Evolutionary conservation across 2,888 invertebrate genomes (phyloP).

Genomic region (Pristionchus maxplancki): DNA sequence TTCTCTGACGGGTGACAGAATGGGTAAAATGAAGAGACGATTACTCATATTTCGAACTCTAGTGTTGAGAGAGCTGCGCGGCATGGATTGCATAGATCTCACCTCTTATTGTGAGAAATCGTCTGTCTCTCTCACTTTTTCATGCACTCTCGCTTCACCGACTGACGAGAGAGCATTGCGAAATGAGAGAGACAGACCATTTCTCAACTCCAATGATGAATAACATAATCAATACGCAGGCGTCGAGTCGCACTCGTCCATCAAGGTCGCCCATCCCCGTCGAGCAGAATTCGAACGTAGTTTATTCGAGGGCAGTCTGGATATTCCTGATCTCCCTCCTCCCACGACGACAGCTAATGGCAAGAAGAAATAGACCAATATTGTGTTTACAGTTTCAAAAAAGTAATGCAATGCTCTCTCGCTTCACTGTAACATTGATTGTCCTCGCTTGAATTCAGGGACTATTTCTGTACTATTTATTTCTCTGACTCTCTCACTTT

Average conservation of each 20-base stretch:
- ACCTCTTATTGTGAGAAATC: not conserved
- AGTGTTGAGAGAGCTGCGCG: no score
- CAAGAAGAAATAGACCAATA: not conserved
- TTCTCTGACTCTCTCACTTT: no score
- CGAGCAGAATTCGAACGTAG: slow-evolving; percentile 38
- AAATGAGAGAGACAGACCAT: not conserved
- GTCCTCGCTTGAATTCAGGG: no score
- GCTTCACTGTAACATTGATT: no score
- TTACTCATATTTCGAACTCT: no score
- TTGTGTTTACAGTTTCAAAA: not conserved
- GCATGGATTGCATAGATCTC: no score
- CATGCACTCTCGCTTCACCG: no score
- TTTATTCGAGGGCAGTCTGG: slow-evolving; percentile 43
- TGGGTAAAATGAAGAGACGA: no score
- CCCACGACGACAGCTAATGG: not conserved
- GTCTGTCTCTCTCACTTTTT: not conserved
- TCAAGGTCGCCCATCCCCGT: not conserved
- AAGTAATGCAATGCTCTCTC: no score
- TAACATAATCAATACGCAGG: not conserved
- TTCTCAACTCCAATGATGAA: not conserved
- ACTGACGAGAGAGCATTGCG: no score
- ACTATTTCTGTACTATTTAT: no score
- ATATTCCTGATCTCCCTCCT: slow-evolving; percentile 2
- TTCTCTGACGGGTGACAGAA: no score
- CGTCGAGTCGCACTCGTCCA: slow-evolving; percentile 28